Evolutionary conservation across 2,797 vertebrate species (phyloP).

Genomic region (Karalla daura): DNA sequence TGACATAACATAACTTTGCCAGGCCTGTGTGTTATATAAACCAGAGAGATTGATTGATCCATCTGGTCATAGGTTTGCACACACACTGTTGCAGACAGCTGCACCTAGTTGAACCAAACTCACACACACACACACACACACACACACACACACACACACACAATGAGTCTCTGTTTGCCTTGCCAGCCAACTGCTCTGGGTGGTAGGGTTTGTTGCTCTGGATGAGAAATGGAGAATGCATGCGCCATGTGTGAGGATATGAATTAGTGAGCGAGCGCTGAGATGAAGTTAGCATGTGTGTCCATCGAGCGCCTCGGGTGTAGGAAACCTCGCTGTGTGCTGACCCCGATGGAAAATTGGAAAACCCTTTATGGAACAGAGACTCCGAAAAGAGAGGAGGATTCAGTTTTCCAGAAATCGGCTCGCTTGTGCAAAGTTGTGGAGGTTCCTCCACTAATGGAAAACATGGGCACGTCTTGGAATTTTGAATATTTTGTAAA

Average conservation of each 20-base stretch:
- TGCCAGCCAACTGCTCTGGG: conserved; percentile 31
- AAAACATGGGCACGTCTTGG: conserved; percentile 29
- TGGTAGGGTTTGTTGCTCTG: conserved; percentile 58
- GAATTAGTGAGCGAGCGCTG: conserved; percentile 16
- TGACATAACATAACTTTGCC: background rate
- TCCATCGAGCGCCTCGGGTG: conserved; percentile 25
- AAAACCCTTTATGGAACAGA: conserved; percentile 32
- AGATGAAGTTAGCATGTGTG: conserved; percentile 36
- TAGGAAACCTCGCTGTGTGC: conserved; percentile 52
- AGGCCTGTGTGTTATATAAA: conserved; percentile 27
- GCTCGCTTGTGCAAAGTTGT: background rate
- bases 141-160: too few relatives aligned
- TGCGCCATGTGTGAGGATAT: conserved; percentile 60
- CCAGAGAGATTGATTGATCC: conserved; percentile 26
- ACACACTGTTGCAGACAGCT: conserved; percentile 38
- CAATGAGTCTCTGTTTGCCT: conserved; percentile 39
- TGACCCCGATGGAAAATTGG: conserved; percentile 43
- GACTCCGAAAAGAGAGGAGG: conserved; percentile 14
- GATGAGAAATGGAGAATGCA: conserved; percentile 72
- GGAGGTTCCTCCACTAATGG: conserved; percentile 6
- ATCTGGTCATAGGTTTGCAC: conserved; percentile 39
- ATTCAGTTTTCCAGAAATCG: conserved; percentile 13
- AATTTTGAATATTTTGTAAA: conserved; percentile 13
- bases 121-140: too few relatives aligned
- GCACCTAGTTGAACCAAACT: conserved; percentile 30